Evolutionary conservation across 1,140 invertebrate species (phyloP), one percentile per base, ranked within the genome.

Genomic region (Pseudomyrmex sp.): DNA sequence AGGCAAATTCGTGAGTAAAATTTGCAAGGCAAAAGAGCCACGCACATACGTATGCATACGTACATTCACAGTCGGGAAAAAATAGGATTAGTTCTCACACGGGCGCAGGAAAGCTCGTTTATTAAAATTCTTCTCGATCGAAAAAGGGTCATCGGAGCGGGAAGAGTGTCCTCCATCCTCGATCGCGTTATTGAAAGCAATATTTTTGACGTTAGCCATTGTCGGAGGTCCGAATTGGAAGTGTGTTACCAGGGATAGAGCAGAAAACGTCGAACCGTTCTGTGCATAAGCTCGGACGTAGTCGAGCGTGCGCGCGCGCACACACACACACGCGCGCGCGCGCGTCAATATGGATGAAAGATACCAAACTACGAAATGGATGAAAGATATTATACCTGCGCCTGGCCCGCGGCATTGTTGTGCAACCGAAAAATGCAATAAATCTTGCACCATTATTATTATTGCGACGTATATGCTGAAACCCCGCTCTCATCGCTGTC

Each of bases 141-240:
- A 50, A 84, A n/a, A 2, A 13, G 54, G 18, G 9, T 23, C 18
- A 13, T 50, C 35, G 62, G 26, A 5, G 3, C 13, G 80, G 50
- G 44, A 63, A 52, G 35, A 35, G 44, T 54, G 61, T 75, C 52
- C 20, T 82, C 18, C 26, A 48, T 61, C 56, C 56, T 44, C 5
- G 13, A 9, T 23, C 18, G 35, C 56, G 72, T 84, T 84, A 88
- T 82, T 88, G 76, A 79, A 82, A 76, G 63, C 66, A 86, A 88
- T 86, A 86, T 86, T 88, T 86, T 73, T 44, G 35, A 80, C 63
- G 75, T 82, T 76, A 80, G 46, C 85, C 50, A 72, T 82, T 85
- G 56, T 86, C 54, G 58, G 68, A 75, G 80, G 59, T 83, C 80
- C 76, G 52, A 68, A 69, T 44, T 70, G 46, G n/a, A 72, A 72